Evolutionary conservation across 92 coral and sea anemone genomes (phyloP).

Genomic region (Desmophyllum pertusum): DNA sequence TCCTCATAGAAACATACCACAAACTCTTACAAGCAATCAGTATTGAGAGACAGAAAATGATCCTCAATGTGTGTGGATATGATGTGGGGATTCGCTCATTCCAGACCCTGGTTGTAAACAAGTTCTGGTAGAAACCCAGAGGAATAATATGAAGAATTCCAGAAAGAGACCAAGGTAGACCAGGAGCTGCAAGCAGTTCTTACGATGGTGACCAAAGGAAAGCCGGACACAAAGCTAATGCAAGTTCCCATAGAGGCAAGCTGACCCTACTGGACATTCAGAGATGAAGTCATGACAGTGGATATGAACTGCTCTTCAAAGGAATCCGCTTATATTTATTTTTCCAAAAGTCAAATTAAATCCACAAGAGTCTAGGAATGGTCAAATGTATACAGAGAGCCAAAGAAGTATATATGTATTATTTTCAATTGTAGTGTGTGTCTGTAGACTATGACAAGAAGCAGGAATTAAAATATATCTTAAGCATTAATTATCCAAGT

Average conservation of each 20-base stretch:
- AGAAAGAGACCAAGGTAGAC: no score
- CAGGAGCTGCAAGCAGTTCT: no score
- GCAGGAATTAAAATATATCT: no score
- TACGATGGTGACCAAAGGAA: no score
- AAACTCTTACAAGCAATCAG: conserved; percentile 31
- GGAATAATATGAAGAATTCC: conserved; percentile 2
- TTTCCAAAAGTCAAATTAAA: not conserved
- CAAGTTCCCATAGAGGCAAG: not conserved
- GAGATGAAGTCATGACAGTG: conserved; percentile 3
- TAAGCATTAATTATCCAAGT: no score
- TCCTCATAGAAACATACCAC: conserved; percentile 34
- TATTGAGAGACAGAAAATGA: conserved; percentile 39
- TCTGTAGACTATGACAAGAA: conserved; percentile 17
- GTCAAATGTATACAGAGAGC: conserved; percentile 20
- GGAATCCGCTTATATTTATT: conserved; percentile 7
- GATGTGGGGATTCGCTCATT: conserved; percentile 38
- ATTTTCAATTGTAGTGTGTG: conserved; percentile 22
- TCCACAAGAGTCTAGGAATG: conserved; percentile 15
- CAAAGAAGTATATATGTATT: conserved; percentile 13
- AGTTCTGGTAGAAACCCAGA: no score
- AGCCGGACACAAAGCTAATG: no score
- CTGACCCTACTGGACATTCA: conserved; percentile 22
- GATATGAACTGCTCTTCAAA: conserved; percentile 25
- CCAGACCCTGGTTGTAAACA: no score
- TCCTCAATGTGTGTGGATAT: conserved; percentile 26